Evolutionary conservation across 2,888 invertebrate genomes (phyloP).

Genomic region (Eucriotettix oculatus): DNA sequence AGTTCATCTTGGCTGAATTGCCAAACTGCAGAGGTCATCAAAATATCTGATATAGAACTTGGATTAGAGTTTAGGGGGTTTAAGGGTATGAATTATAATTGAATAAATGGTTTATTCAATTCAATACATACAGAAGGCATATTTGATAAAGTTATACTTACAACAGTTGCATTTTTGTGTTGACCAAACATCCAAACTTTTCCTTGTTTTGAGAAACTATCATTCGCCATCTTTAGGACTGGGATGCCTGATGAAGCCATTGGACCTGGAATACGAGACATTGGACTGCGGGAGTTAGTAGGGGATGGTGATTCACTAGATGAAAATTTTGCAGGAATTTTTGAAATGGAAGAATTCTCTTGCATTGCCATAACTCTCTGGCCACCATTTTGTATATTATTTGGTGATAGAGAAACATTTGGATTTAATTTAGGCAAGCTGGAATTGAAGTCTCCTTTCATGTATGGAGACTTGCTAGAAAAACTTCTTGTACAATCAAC

Average conservation of each 20-base stretch:
- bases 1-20: too few species aligned
- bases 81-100: too few species aligned
- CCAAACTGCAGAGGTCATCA: too few species aligned
- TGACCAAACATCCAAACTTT: conserved; percentile 34
- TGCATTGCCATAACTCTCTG: too few species aligned
- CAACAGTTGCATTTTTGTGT: conserved; percentile 34
- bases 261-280: not conserved
- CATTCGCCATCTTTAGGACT: not conserved
- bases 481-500: not conserved
- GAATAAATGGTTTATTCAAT: too few species aligned
- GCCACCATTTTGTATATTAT: not conserved
- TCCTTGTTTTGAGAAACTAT: not conserved
- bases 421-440: not conserved
- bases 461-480: conserved; percentile 22
- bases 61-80: too few species aligned
- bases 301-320: not conserved
- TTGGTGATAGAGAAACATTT: not conserved
- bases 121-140: too few species aligned
- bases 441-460: conserved; percentile 19
- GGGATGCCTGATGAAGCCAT: not conserved
- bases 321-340: not conserved
- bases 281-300: not conserved
- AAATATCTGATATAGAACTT: too few species aligned
- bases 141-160: conserved; percentile 16
- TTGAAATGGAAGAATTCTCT: too few species aligned